Base-by-base conservation (phyloP, 2,113 vertebrate species). In the Strigops habroptila region DNA sequence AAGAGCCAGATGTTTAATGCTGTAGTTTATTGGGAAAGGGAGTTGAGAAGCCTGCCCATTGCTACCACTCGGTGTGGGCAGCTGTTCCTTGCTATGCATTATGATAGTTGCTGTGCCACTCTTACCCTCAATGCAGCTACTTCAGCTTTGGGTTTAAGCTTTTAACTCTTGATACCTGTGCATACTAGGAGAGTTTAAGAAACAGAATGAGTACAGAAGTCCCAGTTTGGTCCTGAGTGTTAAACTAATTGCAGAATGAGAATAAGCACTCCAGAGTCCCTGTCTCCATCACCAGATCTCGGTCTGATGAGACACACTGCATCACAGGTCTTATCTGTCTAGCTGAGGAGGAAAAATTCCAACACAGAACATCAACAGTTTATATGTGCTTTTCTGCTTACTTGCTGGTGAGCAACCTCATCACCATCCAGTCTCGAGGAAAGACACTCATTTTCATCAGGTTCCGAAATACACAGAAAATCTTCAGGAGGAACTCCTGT, bases 391-490 rank as follows among this genome's bases (percentile, higher is more conserved):
- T 84, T 71, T 89, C 88, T 33, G 97, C 98, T 98, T 94, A 99
- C 99, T 99, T 99, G 99, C 99, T 99, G 95, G 99, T 99, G 60
- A 99, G 99, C 69, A 99, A 97, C 84, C 99, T 98, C 99, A 99
- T 99, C 91, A 99, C 98, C 96, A 99, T 99, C 99, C 99, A 99
- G 98, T 99, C 99, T 18, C 99, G 98, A 59, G 99, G 99, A 95
- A 99, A 99, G 92, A 99, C 99, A 43, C 98, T 99, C 98, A 99
- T 98, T 96, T 99, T 99, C 99, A 99, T 99, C 94, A 99, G 97
- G 91, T 99, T 99, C 73, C 99, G 98, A 96, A 99, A 99, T 27
- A 99, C 99, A 87, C 99, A 99, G 96, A 99, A 98, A 90, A 99
- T 99, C 98, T 99, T 99, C 95, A 99, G 93, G 70, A 99, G 93